Base-by-base conservation (phyloP, 2,113 vertebrate species). In the Crotalus tigris region DNA sequence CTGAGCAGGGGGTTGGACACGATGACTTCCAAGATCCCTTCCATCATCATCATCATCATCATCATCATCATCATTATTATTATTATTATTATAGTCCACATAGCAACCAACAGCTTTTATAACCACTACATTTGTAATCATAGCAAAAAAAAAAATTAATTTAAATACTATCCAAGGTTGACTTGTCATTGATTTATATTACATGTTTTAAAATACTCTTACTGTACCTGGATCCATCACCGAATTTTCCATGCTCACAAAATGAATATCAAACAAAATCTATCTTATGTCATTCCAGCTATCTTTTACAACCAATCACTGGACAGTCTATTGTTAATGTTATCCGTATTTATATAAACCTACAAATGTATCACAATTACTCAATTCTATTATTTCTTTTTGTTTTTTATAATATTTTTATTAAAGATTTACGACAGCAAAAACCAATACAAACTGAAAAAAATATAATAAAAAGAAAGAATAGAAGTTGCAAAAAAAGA, bases 131-230 rank as follows among this genome's bases (percentile, higher is more conserved):
- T 89, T 46, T 89, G 33, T 55, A 89, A 92, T 89, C 86, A 81
- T 5, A 29, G 33, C n/a, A 88, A 75, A 88, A 39, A 44, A 44
- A 8, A 55, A 39, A 75, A 69, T 75, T 75, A 75, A 29, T 39
- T 92, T 88, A 46, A 61, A 24, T 39, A 92, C 89, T 81, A 89
- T n/a, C 24, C 33, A 88, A 92, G 29, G 92, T 21, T 92, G 87
- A 55, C 51, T 92, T 57, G 3, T 49, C 5, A 23, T 46, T 75
- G 55, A 92, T 81, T 61, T 54, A 53, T 39, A 81, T 1, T 81
- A 11, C 44, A 89, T 89, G 51, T 53, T 89, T 81, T 92, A 58
- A 81, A 89, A 61, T 81, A n/a, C 29, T 33, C 29, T 88, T 92
- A 29, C 49, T 51, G 49, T 51, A 51, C 51, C n/a, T 54, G n/a